These are phyloP conservation scores for Prionailurus bengalensis DNA, from an alignment of 2,113 vertebrate genomes.

Conservation along the genomic window DNA sequence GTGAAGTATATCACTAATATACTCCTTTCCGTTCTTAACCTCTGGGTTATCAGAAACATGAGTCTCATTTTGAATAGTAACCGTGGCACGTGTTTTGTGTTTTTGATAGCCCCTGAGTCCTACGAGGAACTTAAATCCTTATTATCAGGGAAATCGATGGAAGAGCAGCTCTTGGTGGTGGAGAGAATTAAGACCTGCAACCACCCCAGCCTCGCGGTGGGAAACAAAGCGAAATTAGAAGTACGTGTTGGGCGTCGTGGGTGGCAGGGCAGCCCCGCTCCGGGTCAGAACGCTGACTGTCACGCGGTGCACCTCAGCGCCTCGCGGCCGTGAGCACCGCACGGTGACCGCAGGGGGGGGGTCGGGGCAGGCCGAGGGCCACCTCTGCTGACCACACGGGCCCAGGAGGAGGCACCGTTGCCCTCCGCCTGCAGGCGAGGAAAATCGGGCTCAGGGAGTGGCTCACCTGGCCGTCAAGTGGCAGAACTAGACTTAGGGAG, in stretches of 20 bases:
- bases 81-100: neutral
- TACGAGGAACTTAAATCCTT: slow-evolving; percentile 89
- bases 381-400: neutral
- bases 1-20: too few species aligned
- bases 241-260: slow-evolving; percentile 69
- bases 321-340: neutral
- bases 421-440: neutral
- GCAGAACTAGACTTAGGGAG: neutral
- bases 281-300: rapidly evolving
- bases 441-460: too few species aligned
- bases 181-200: slow-evolving; percentile 95
- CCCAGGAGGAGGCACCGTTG: neutral
- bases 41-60: too few species aligned
- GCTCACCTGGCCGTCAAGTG: rapidly evolving
- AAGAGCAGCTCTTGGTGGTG: slow-evolving; percentile 93
- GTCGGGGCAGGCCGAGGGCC: neutral
- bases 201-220: slow-evolving; percentile 94
- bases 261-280: rapidly evolving
- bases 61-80: rapidly evolving
- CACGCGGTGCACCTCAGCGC: rapidly evolving
- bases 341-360: rapidly evolving
- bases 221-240: slow-evolving; percentile 95
- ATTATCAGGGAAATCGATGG: slow-evolving; percentile 88
- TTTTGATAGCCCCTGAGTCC: slow-evolving; percentile 91
- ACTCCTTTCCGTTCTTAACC: neutral